Evolutionary conservation across 2,113 vertebrate species (phyloP).

Genomic region (Cranoglanis bouderius): DNA sequence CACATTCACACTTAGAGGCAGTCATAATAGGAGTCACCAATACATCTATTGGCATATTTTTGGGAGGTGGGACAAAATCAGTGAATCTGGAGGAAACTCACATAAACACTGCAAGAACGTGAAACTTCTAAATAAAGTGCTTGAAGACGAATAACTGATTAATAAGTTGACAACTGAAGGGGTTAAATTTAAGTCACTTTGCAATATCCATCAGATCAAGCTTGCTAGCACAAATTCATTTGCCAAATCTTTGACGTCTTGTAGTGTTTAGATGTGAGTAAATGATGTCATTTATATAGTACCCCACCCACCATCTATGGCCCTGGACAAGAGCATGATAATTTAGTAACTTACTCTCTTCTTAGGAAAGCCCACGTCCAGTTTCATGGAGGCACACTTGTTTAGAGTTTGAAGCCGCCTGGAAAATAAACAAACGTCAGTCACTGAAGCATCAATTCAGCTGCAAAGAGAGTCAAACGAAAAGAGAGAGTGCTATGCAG

Average conservation of each 20-base stretch:
- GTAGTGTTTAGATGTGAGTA: neutral
- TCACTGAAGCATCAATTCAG: conserved; percentile 28
- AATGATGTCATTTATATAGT: neutral
- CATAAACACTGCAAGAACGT: neutral
- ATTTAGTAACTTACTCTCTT: conserved; percentile 84
- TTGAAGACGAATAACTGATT: neutral
- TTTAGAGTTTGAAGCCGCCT: conserved; percentile 96
- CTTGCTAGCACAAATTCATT: neutral
- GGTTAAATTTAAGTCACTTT: neutral
- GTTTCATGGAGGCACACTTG: conserved; percentile 98
- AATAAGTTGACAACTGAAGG: neutral
- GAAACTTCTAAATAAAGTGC: neutral
- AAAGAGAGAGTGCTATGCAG: neutral
- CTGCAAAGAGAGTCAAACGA: neutral
- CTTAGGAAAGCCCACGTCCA: conserved; percentile 92
- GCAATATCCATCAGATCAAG: neutral
- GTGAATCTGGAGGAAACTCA: neutral
- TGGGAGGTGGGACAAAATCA: neutral
- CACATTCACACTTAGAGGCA: neutral
- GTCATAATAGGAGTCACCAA: neutral
- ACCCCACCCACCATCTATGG: neutral
- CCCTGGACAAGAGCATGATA: neutral
- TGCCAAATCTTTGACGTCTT: neutral
- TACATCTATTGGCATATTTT: neutral
- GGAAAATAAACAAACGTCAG: conserved; percentile 57